Percentiles rank a stretch among this genome's conserved stretches.
These are phyloP conservation scores for Zygogramma bicolorata DNA, from an alignment of 2,888 invertebrate genomes.

Conservation along the genomic window DNA sequence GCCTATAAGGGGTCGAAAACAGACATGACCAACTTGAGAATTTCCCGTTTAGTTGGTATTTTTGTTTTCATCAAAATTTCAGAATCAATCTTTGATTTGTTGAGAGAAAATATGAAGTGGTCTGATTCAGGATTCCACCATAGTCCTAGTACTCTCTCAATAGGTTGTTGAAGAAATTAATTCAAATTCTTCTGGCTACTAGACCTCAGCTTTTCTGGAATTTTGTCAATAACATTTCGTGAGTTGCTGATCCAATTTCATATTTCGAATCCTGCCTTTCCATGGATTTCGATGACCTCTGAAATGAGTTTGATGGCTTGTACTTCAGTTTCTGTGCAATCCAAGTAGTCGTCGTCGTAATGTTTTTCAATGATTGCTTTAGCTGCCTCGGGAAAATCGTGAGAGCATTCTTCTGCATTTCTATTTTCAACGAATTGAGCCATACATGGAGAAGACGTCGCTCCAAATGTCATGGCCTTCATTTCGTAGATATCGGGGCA, in stretches of 20 bases:
- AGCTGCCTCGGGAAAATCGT: background rate
- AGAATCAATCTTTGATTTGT: too few species aligned
- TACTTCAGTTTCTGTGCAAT: slow-evolving; percentile 2
- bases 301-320: slow-evolving; percentile 1
- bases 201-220: background rate
- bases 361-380: background rate
- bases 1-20: background rate
- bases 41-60: too few species aligned
- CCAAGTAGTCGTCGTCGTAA: slow-evolving; percentile 9
- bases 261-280: too few species aligned
- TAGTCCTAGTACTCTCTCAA: background rate
- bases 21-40: background rate
- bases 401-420: background rate
- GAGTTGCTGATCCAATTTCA: slow-evolving; percentile 3
- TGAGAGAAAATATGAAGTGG: too few species aligned
- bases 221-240: background rate
- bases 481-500: background rate
- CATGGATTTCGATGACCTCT: background rate
- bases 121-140: too few species aligned
- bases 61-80: too few species aligned
- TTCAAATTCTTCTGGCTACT: background rate
- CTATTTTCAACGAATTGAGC: background rate
- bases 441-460: background rate
- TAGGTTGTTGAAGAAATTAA: background rate
- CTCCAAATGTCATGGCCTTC: background rate